A percentile compares a stretch with the other conserved stretches of the same genome.
Evolutionary conservation across 92 coral and sea anemone species (phyloP).

Genomic region (Porites cylindrica): DNA sequence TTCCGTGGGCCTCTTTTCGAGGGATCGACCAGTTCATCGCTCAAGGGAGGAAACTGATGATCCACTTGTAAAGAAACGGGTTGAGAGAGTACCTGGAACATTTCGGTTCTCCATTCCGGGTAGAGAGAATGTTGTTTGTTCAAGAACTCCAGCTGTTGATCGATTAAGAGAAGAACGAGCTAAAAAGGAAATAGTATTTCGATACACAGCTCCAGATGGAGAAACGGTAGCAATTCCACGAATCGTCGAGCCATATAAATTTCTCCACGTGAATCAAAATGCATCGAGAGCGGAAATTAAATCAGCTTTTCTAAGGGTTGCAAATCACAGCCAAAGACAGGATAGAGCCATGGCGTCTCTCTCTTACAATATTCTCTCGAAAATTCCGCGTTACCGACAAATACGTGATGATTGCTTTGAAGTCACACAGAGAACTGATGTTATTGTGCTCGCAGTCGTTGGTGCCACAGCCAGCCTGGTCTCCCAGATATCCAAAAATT

Average conservation of each 20-base stretch:
- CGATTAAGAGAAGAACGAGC: no score
- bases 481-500: background rate
- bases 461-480: conserved; percentile 58
- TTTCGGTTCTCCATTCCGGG: no score
- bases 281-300: conserved; percentile 33
- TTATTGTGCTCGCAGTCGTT: conserved; percentile 59
- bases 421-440: conserved; percentile 31
- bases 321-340: conserved; percentile 33
- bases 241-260: conserved; percentile 45
- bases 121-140: no score
- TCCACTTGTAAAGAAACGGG: no score
- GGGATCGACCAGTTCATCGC: background rate
- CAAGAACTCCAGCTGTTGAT: no score
- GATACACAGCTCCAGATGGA: conserved; percentile 61
- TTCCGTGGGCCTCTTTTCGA: background rate
- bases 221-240: conserved; percentile 26
- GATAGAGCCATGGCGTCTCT: conserved; percentile 59
- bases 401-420: background rate
- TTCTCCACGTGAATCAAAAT: conserved; percentile 27
- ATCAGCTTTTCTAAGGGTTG: conserved; percentile 31
- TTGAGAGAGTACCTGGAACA: no score
- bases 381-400: conserved; percentile 32
- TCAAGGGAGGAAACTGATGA: background rate
- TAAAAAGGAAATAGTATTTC: background rate
- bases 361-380: conserved; percentile 59